Evolutionary conservation across 2,113 vertebrate genomes (phyloP).

Genomic region (Xiphophorus couchianus): DNA sequence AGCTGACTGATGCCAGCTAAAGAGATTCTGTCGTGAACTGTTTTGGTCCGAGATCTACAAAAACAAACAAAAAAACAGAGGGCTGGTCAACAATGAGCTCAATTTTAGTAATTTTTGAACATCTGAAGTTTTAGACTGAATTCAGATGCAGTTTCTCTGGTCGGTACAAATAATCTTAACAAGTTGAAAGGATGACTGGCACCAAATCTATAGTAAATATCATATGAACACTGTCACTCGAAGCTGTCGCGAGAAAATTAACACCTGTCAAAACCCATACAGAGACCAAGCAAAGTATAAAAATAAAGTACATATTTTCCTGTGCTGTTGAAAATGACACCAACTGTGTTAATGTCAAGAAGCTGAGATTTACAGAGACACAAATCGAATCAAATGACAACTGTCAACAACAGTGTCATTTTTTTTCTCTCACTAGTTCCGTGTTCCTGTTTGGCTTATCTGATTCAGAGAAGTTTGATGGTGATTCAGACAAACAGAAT

Average conservation of each 20-base stretch:
- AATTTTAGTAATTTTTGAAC: background rate
- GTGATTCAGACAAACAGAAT: background rate
- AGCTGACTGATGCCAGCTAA: conserved; percentile 93
- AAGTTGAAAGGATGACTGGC: background rate
- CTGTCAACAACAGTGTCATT: background rate
- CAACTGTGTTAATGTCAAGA: too few species aligned
- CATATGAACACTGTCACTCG: background rate
- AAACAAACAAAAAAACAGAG: conserved; percentile 4
- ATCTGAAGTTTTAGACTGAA: background rate
- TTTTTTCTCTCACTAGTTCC: background rate
- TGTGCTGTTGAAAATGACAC: conserved; percentile 29
- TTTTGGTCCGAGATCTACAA: conserved; percentile 88
- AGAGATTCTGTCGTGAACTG: conserved; percentile 93
- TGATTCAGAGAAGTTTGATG: background rate
- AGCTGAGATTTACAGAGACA: background rate
- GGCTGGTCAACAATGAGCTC: background rate
- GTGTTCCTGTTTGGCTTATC: background rate
- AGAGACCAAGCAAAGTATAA: conserved; percentile 5
- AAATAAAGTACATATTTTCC: conserved; percentile 29
- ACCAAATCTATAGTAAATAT: background rate
- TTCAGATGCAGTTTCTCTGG: background rate
- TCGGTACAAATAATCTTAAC: background rate
- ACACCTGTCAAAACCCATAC: conserved; percentile 6
- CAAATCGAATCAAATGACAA: conserved; percentile 10
- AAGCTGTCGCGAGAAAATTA: conserved; percentile 17